These are phyloP conservation scores for Pardosa pseudoannulata DNA, from an alignment of 2,888 invertebrate species.

Conservation along the genomic window DNA sequence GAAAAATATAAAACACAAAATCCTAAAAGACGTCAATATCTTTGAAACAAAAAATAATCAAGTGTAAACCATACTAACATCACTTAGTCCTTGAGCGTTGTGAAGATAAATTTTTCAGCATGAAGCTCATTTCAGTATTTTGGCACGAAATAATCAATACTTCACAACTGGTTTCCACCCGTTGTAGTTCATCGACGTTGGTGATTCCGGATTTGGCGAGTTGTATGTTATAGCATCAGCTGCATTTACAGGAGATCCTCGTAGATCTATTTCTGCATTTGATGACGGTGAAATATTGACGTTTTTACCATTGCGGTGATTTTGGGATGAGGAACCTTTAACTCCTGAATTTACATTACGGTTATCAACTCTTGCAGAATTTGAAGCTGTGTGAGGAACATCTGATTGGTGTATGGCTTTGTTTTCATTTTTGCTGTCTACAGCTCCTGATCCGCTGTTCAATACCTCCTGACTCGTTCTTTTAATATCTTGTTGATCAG, in stretches of 20 bases:
- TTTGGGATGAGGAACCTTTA: not conserved
- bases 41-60: not conserved
- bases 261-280: not conserved
- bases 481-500: too few species aligned
- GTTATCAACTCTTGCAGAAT: too few species aligned
- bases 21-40: too few species aligned
- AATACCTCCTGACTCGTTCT: too few species aligned
- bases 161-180: slow-evolving; percentile 54
- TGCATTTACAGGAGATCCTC: not conserved
- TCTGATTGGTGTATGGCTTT: too few species aligned
- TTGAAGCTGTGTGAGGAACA: too few species aligned
- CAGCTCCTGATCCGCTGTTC: too few species aligned
- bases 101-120: not conserved
- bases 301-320: not conserved
- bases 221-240: slow-evolving; percentile 26
- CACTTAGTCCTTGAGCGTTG: not conserved
- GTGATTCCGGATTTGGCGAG: not conserved
- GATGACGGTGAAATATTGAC: not conserved
- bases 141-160: slow-evolving; percentile 34
- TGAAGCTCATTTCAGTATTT: slow-evolving; percentile 11
- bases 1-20: too few species aligned
- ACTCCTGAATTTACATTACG: not conserved
- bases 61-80: not conserved
- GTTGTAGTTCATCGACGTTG: slow-evolving; percentile 23
- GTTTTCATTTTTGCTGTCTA: too few species aligned